Conservation (phyloP, 2,797 vertebrate species). For the Lepus townsendii region DNA sequence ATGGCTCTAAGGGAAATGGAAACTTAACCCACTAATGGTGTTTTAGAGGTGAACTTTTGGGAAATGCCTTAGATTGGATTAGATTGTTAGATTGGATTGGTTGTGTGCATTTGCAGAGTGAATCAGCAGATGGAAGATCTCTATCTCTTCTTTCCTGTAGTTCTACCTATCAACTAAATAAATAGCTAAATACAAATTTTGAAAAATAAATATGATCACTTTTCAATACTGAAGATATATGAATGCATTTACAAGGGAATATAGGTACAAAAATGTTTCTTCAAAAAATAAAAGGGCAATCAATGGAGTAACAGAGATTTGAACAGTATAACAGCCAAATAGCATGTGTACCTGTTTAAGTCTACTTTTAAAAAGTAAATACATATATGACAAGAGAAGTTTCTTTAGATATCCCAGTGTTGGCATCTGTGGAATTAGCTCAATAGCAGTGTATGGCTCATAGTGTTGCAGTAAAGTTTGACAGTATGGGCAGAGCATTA, state of each 20-base stretch:
- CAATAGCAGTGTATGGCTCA: neutral
- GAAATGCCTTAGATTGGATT: too few species aligned
- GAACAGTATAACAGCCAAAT: neutral
- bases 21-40: too few species aligned
- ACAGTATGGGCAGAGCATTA: neutral
- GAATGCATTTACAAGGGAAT: slow-evolving; percentile 2
- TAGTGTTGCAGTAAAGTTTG: neutral
- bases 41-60: too few species aligned
- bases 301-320: neutral
- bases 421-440: neutral
- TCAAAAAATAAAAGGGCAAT: neutral
- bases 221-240: neutral
- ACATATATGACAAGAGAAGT: slow-evolving; percentile 4
- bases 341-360: neutral
- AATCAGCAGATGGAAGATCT: too few species aligned
- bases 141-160: too few species aligned
- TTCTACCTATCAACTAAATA: too few species aligned
- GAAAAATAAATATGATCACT: neutral
- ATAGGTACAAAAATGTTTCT: neutral
- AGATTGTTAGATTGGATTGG: too few species aligned
- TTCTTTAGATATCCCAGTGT: neutral
- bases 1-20: too few species aligned
- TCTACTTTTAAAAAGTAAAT: neutral
- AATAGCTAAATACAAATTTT: too few species aligned
- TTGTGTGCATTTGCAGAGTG: too few species aligned